phyloP scores from a whole-genome alignment of 2,113 vertebrate species.

The Leucoraja erinaceus region DNA sequence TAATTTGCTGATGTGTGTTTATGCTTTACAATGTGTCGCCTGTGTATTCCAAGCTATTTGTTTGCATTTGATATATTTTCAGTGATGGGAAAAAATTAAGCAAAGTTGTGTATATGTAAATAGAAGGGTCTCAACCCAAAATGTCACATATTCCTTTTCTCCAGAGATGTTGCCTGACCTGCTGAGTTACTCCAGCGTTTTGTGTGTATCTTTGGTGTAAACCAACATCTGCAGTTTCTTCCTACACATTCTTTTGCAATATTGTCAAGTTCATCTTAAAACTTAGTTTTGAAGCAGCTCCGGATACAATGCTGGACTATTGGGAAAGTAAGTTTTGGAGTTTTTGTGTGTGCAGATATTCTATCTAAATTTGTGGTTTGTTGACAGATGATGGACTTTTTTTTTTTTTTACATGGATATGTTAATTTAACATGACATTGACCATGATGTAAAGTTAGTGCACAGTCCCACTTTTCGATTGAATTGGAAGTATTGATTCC shows the following conservation, averaged over 20 bases:
- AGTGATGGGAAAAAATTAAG: not conserved
- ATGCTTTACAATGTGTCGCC: not conserved
- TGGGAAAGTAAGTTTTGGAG: not conserved
- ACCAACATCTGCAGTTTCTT: too few species aligned
- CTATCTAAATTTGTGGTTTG: not conserved
- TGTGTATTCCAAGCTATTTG: not conserved
- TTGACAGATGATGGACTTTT: not conserved
- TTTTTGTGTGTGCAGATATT: not conserved
- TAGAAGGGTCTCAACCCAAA: too few species aligned
- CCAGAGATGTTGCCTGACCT: too few species aligned
- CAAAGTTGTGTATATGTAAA: not conserved
- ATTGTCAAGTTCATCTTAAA: not conserved
- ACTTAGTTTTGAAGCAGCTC: not conserved
- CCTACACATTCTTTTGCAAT: not conserved
- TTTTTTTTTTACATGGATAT: not conserved
- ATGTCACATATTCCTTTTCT: too few species aligned
- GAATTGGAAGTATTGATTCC: too few species aligned
- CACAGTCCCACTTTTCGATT: too few species aligned
- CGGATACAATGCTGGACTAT: not conserved
- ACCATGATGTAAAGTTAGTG: too few species aligned
- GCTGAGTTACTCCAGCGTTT: too few species aligned
- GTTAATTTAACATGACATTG: not conserved
- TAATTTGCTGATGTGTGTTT: not conserved
- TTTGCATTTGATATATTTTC: not conserved
- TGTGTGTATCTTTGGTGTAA: too few species aligned